Base-by-base conservation (phyloP, 2,113 vertebrate species). In the Tenrec ecaudatus region DNA sequence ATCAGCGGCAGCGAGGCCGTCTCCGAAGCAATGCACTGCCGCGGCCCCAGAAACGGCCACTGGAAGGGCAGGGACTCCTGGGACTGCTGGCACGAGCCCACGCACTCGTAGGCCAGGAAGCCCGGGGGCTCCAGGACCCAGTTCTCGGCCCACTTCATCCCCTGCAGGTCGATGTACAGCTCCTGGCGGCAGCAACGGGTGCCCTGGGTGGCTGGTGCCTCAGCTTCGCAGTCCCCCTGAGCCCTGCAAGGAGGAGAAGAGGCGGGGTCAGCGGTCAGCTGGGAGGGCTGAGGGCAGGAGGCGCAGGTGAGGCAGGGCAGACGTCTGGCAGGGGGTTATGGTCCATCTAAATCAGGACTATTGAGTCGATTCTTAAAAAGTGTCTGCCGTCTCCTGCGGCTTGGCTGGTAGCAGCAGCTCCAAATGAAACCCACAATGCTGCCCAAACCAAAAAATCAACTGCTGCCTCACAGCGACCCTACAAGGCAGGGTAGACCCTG, bases 51-150 rank as follows among this genome's bases (percentile, higher is more conserved):
- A 19, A 94, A 91, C 0, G 89, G 96, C 96, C 96, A 93, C 81
- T 36, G 47, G 47, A 53, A 53, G 47, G 47, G 47, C 47, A 53
- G 47, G 47, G 47, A 53, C 47, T 53, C 47, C 47, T 53, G 31
- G 43, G 58, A 96, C 93, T 97, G 97, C 75, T 0, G 94, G 69
- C 97, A 97, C 64, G 77, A 62, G 62, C 97, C 97, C 87, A 95
- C 95, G 31, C 97, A 97, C 57, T 96, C 92, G 0, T 97, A 95
- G 31, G 71, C 12, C 85, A 96, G 89, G 82, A 97, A 95, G 23
- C 95, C 96, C 0, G 95, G 96, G 10, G 97, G 97, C 82, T 97
- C 97, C 75, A 97, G 73, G n/a, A 97, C 80, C 97, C 97, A 97
- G 91, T 95, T 82, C 62, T 97, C 87, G 0, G 97, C 91, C 97